Evolutionary conservation across 2,797 vertebrate genomes (phyloP).

Genomic region (Potorous gilbertii): DNA sequence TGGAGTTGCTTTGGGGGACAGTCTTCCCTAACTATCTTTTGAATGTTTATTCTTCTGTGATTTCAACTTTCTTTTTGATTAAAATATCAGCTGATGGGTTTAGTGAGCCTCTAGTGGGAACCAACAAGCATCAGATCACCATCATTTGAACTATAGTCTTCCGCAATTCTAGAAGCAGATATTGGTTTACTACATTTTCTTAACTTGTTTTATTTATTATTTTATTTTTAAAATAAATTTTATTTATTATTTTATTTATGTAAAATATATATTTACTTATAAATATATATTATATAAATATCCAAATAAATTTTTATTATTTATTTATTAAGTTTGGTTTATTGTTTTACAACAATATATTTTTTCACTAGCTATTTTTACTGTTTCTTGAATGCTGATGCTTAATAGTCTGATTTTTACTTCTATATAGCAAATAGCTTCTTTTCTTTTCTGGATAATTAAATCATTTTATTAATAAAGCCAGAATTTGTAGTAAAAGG

Average conservation of each 20-base stretch:
- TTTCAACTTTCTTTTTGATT: background rate
- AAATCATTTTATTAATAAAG: too few relatives aligned
- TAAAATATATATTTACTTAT: too few relatives aligned
- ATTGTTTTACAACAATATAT: background rate
- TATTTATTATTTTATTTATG: too few relatives aligned
- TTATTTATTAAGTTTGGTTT: background rate
- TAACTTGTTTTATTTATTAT: too few relatives aligned
- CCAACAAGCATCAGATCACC: background rate
- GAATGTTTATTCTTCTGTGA: background rate
- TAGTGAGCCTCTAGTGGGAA: background rate
- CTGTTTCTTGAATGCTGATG: background rate
- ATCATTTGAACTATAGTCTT: background rate
- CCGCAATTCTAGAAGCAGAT: background rate
- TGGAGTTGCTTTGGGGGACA: background rate
- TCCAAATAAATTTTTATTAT: too few relatives aligned
- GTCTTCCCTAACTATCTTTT: background rate
- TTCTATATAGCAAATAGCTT: background rate
- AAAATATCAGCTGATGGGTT: background rate
- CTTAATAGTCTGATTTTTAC: background rate
- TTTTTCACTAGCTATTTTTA: background rate
- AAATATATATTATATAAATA: too few relatives aligned
- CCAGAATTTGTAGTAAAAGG: too few relatives aligned
- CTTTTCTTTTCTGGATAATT: background rate
- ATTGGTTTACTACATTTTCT: background rate
- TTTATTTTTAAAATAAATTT: too few relatives aligned